Base-by-base conservation (phyloP, 2,797 vertebrate genomes). In the Chloroceryle amazona region DNA sequence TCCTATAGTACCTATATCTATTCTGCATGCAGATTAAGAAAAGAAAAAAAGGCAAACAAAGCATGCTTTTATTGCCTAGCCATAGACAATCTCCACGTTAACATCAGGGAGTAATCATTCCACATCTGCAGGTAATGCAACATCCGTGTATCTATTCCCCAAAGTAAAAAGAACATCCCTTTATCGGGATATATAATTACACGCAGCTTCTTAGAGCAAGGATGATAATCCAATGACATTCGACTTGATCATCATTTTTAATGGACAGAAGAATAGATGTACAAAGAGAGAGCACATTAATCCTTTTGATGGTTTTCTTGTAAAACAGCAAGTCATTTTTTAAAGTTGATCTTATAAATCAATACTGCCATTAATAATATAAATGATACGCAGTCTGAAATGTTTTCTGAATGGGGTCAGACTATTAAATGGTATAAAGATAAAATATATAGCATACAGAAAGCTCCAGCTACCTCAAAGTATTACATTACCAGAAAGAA, bases 291-390 rank as follows among this genome's bases (percentile, higher is more conserved):
- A 67, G 76, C 44, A 84, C 83, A 80, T 90, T 89, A 90, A 93
- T 95, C 74, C 78, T 89, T 82, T 42, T 37, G 86, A 94, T 42
- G 74, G 63, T 72, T 94, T 90, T 81, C 92, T 93, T 90, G 92
- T 96, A 95, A 81, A 95, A 81, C 80, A 96, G 83, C 52, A 74
- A 95, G 89, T 70, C 9, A 25, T 87, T 87, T 90, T 86, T 72
- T 51, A 16, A 86, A 95, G 74, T 21, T 86, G 74, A 84, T 90
- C 60, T 68, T 61, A 61, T 51, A 90, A 92, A 95, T 93, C 95
- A 93, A 90, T 92, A 89, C 26, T 39, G 41, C 49, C 63, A 65
- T 89, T 92, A 95, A 90, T 78, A 85, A 86, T 46, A 87, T 26
- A 78, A 85, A 72, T 13, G 41, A 80, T 37, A 86, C 0, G 6